Percentiles rank a stretch among this genome's conserved stretches.
phyloP scores from a whole-genome alignment of 2,113 vertebrate species.

The Hemichromis elongatus region DNA sequence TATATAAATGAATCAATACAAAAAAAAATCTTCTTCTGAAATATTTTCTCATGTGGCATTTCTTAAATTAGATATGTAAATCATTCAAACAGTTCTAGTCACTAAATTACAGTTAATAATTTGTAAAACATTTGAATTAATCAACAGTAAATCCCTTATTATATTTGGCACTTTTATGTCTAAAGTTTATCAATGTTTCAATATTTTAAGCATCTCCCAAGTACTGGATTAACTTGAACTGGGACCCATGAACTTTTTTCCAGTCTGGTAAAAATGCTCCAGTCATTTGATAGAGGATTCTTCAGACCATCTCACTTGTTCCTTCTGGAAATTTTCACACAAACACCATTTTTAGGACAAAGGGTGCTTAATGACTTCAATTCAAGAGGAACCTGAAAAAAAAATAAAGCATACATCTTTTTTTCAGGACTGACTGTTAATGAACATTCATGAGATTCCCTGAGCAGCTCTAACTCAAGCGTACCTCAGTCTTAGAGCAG shows the following conservation, averaged over 20 bases:
- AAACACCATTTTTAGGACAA: constrained; percentile 84
- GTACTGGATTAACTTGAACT: background rate
- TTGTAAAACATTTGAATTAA: fast-evolving
- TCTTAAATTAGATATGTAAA: background rate
- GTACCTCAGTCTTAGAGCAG: constrained; percentile 84
- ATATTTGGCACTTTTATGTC: background rate
- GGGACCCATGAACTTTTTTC: background rate
- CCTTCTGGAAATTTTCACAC: constrained; percentile 74
- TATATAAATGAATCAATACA: background rate
- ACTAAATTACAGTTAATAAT: background rate
- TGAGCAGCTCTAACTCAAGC: background rate
- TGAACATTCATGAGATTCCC: background rate
- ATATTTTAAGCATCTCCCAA: background rate
- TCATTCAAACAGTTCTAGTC: background rate
- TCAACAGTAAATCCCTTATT: background rate
- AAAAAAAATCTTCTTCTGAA: background rate
- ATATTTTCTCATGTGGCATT: background rate
- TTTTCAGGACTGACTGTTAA: background rate
- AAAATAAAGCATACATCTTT: background rate
- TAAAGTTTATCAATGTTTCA: background rate
- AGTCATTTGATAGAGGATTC: background rate
- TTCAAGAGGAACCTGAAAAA: constrained; percentile 83
- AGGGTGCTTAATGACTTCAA: constrained; percentile 82
- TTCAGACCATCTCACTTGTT: background rate
- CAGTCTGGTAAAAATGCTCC: background rate